Percentiles rank a stretch among this genome's conserved stretches.
These are phyloP conservation scores for Adelosebastes latens DNA, from an alignment of 2,797 vertebrate species.

Conservation along the genomic window DNA sequence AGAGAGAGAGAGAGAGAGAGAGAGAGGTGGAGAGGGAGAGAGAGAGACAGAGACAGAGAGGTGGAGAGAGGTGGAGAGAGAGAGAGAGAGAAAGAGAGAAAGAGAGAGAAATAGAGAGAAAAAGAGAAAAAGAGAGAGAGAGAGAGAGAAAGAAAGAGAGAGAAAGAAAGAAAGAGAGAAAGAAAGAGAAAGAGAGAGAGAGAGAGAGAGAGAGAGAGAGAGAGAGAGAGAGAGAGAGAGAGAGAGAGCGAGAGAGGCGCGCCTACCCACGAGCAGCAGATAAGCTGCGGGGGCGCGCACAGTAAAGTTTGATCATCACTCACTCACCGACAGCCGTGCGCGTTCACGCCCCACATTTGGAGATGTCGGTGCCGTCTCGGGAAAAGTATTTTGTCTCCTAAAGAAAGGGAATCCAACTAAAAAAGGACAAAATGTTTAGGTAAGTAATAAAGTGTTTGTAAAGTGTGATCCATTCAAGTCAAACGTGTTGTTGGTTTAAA, in stretches of 20 bases:
- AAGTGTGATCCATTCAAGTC: neutral
- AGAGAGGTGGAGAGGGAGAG: too few relatives aligned
- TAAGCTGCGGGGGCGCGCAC: neutral
- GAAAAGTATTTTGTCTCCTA: constrained; percentile 39
- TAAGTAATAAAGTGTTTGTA: constrained; percentile 44
- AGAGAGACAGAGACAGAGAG: too few relatives aligned
- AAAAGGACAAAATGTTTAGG: constrained; percentile 67
- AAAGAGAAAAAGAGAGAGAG: rapidly evolving
- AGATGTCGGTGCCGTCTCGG: constrained; percentile 81
- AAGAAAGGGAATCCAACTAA: constrained; percentile 24
- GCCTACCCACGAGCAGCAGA: neutral
- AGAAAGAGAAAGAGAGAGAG: too few relatives aligned
- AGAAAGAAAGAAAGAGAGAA: too few relatives aligned
- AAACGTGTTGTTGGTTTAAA: neutral
- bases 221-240: too few relatives aligned
- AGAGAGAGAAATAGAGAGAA: too few relatives aligned
- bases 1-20: too few relatives aligned
- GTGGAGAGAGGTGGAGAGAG: too few relatives aligned
- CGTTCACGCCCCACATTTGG: constrained; percentile 69
- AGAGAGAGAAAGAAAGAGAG: rapidly evolving
- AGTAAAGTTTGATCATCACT: neutral
- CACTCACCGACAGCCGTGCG: constrained; percentile 48
- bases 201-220: too few relatives aligned
- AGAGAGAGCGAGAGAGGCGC: neutral
- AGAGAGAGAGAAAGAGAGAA: too few relatives aligned